A percentile compares a stretch with the other conserved stretches of the same genome.
Evolutionary conservation across 2,888 invertebrate species (phyloP).

Genomic region (Eupeodes latifasciatus): DNA sequence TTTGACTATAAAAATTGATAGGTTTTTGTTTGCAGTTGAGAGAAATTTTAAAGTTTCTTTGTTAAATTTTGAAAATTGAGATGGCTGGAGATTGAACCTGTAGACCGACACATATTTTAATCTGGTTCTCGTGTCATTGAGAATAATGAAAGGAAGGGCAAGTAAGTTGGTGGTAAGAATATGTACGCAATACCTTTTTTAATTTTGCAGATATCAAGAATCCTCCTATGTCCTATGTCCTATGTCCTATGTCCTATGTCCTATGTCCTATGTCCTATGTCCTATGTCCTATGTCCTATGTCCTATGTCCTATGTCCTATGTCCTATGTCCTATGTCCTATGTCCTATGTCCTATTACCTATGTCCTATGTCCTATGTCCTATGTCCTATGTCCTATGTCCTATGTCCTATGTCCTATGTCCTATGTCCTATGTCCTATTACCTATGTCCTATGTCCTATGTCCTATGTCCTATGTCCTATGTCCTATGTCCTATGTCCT

Average conservation of each 20-base stretch:
- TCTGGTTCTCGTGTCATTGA: too few species aligned
- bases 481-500: neutral
- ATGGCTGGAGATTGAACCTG: too few species aligned
- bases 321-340: neutral
- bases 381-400: neutral
- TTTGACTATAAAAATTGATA: too few species aligned
- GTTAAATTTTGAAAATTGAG: too few species aligned
- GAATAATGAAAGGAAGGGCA: too few species aligned
- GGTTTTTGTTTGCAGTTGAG: too few species aligned
- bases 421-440: neutral
- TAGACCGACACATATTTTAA: too few species aligned
- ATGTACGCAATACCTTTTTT: too few species aligned
- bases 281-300: neutral
- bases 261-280: neutral
- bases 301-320: neutral
- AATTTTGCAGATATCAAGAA: too few species aligned
- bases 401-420: neutral
- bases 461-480: neutral
- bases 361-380: neutral
- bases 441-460: neutral
- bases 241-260: neutral
- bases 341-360: neutral
- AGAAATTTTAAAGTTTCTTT: too few species aligned
- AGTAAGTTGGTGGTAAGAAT: too few species aligned
- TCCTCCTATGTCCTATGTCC: too few species aligned